These are phyloP conservation scores for Acanthochromis polyacanthus DNA, from an alignment of 2,113 vertebrate species.

Conservation along the genomic window DNA sequence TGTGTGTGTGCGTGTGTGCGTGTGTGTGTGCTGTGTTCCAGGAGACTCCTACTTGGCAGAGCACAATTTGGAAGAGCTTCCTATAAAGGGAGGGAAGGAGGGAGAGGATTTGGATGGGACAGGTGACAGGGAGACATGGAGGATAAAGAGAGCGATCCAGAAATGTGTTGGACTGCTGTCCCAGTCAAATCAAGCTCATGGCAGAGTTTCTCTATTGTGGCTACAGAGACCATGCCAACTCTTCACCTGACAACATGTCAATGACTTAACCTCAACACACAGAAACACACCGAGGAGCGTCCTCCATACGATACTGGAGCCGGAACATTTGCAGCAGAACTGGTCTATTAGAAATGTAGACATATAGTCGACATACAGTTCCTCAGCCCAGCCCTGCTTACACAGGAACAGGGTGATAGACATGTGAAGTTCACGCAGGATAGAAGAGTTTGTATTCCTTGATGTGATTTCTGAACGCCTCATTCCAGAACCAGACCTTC, in stretches of 20 bases:
- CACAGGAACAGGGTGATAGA: too few relatives aligned
- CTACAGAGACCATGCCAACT: constrained; percentile 41
- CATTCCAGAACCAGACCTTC: too few relatives aligned
- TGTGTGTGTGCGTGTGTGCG: constrained; percentile 16
- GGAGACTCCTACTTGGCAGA: constrained; percentile 73
- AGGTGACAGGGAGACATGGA: constrained; percentile 43
- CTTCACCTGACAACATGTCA: constrained; percentile 67
- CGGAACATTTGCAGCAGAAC: neutral
- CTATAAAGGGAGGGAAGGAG: constrained; percentile 12
- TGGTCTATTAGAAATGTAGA: too few relatives aligned
- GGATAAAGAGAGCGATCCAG: constrained; percentile 57
- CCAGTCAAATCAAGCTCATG: constrained; percentile 64
- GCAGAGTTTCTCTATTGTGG: constrained; percentile 61
- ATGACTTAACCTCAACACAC: constrained; percentile 44
- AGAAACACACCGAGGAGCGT: neutral
- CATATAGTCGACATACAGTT: too few relatives aligned
- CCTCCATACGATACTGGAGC: neutral
- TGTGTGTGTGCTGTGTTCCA: constrained; percentile 63
- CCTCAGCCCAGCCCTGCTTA: too few relatives aligned
- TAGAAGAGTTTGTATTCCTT: too few relatives aligned
- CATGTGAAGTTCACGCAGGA: neutral
- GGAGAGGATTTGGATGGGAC: constrained; percentile 48
- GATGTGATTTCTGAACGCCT: too few relatives aligned
- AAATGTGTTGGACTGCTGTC: constrained; percentile 74
- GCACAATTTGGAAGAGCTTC: constrained; percentile 64